phyloP scores from a whole-genome alignment of 2,797 vertebrate genomes.

The Macropodus opercularis region DNA sequence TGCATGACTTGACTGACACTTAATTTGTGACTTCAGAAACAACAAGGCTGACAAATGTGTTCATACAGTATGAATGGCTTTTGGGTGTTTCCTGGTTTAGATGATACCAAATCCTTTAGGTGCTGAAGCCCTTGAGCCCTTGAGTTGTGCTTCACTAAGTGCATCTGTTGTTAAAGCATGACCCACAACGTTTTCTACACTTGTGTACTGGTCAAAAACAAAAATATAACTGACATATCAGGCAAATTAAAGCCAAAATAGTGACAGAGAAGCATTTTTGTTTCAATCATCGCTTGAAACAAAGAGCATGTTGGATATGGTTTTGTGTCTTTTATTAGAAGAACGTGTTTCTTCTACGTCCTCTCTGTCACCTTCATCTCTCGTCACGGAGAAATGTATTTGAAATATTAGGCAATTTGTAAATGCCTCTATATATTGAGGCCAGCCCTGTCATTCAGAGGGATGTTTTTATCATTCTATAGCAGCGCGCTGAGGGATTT shows the following conservation, averaged over 20 bases:
- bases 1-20: too few relatives aligned
- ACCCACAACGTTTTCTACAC: slow-evolving; percentile 4
- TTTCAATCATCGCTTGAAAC: too few relatives aligned
- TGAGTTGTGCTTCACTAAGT: slow-evolving; percentile 6
- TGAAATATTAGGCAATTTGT: slow-evolving; percentile 41
- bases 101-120: slow-evolving; percentile 3
- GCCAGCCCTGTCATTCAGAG: slow-evolving; percentile 24
- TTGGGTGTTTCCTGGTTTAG: neutral
- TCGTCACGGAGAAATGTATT: slow-evolving; percentile 53
- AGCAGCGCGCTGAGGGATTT: slow-evolving; percentile 62
- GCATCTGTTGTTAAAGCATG: slow-evolving; percentile 25
- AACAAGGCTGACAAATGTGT: too few relatives aligned
- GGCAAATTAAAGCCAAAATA: too few relatives aligned
- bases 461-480: slow-evolving; percentile 69
- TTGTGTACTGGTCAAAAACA: neutral
- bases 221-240: too few relatives aligned
- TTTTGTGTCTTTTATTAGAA: slow-evolving; percentile 5
- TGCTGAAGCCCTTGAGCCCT: slow-evolving; percentile 6
- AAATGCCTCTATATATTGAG: slow-evolving; percentile 41
- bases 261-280: too few relatives aligned
- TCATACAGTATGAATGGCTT: neutral
- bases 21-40: too few relatives aligned
- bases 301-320: too few relatives aligned
- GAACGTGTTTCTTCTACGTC: neutral
- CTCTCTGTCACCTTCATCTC: neutral